Percentiles rank a stretch among this genome's conserved stretches.
These are phyloP conservation scores for Perodicticus potto DNA, from an alignment of 2,797 vertebrate species.

Conservation along the genomic window DNA sequence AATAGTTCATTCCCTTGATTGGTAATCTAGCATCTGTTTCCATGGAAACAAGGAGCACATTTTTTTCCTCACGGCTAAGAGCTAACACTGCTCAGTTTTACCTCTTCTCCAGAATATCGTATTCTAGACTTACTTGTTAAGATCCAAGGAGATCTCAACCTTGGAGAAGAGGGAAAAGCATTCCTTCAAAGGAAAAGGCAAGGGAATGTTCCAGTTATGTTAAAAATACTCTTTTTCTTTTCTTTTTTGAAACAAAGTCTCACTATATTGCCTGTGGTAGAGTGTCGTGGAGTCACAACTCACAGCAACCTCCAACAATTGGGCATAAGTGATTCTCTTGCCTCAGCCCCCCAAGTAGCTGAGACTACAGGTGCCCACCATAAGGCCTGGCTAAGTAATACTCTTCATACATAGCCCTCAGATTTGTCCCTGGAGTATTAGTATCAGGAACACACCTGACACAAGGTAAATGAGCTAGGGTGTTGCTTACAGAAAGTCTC, in stretches of 20 bases:
- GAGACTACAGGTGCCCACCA: too few relatives aligned
- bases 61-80: background rate
- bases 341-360: too few relatives aligned
- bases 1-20: constrained; percentile 27
- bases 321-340: too few relatives aligned
- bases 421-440: background rate
- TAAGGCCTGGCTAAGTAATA: too few relatives aligned
- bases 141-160: background rate
- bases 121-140: background rate
- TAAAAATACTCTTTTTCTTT: background rate
- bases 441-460: background rate
- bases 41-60: constrained; percentile 48
- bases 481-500: background rate
- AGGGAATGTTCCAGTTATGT: background rate
- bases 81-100: background rate
- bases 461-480: background rate
- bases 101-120: background rate
- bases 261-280: too few relatives aligned
- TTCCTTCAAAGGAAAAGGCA: background rate
- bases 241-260: too few relatives aligned
- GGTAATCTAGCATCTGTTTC: constrained; percentile 6
- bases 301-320: too few relatives aligned
- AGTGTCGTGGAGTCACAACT: too few relatives aligned
- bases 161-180: background rate
- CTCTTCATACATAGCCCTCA: background rate